Conservation (phyloP, 2,888 invertebrate species). For the Protonemura montana region DNA sequence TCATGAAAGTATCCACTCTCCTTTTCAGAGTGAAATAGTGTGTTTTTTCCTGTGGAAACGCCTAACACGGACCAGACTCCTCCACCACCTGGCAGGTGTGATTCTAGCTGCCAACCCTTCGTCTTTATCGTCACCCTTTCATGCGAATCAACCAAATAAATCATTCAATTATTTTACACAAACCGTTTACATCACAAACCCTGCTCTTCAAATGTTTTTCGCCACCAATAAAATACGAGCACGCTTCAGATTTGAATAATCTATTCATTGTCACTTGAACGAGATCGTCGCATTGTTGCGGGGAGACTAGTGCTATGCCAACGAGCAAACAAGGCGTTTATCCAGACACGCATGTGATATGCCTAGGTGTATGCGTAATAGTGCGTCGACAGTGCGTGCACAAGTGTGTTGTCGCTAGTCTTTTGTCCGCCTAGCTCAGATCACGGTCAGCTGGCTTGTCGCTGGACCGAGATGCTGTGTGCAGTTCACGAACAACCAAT, state of each 20-base stretch:
- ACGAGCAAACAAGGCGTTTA: not conserved
- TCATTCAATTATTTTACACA: not conserved
- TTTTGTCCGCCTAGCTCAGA: not conserved
- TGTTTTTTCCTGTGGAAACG: not conserved
- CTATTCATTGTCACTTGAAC: not conserved
- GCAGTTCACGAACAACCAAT: not conserved
- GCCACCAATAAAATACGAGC: not conserved
- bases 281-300: not conserved
- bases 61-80: not conserved
- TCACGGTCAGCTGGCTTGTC: not conserved
- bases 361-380: not conserved
- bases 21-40: too few relatives aligned
- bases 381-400: slow-evolving; percentile 16
- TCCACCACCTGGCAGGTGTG: not conserved
- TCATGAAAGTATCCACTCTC: too few relatives aligned
- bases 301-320: not conserved
- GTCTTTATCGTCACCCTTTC: not conserved
- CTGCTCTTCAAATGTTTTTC: not conserved
- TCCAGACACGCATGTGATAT: not conserved
- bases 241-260: not conserved
- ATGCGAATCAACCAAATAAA: not conserved
- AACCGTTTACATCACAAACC: not conserved
- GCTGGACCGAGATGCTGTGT: slow-evolving; percentile 7
- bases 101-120: not conserved
- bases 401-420: not conserved